Evolutionary conservation across 2,888 invertebrate genomes (phyloP).

Genomic region (Dynastes grantii): DNA sequence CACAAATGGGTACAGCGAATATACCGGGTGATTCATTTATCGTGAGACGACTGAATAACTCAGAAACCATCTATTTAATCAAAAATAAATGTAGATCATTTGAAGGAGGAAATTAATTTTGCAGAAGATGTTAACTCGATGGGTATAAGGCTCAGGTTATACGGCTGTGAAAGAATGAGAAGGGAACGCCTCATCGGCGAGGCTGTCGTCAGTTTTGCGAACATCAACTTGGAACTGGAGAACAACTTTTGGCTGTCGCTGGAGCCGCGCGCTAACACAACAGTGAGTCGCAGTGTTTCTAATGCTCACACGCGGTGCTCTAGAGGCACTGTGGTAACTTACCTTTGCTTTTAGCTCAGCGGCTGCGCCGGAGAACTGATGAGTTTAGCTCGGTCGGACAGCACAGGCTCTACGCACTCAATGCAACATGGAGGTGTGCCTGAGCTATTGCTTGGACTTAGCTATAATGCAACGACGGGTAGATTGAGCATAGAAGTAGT

Average conservation of each 20-base stretch:
- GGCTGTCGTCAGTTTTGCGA: constrained; percentile 90
- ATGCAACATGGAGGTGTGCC: constrained; percentile 92
- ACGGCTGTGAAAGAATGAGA: constrained; percentile 94
- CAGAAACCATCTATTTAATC: too few relatives aligned
- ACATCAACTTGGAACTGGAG: constrained; percentile 91
- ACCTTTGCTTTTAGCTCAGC: constrained; percentile 68
- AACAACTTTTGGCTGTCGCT: constrained; percentile 92
- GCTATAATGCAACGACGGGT: constrained; percentile 95
- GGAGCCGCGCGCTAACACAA: constrained; percentile 79
- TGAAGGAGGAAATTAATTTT: too few relatives aligned
- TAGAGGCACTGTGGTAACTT: constrained; percentile 42
- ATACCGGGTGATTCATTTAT: neutral
- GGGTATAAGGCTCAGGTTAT: constrained; percentile 91
- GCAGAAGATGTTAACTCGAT: constrained; percentile 93
- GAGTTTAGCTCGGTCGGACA: constrained; percentile 92
- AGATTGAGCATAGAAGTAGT: constrained; percentile 93
- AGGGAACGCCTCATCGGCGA: constrained; percentile 94
- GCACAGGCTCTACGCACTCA: constrained; percentile 94
- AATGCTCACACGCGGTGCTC: constrained; percentile 21
- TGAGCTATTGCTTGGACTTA: constrained; percentile 89
- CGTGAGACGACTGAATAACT: too few relatives aligned
- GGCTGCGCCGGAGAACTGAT: constrained; percentile 76
- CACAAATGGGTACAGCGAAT: too few relatives aligned
- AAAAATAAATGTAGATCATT: too few relatives aligned
- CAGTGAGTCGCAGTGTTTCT: constrained; percentile 66